A percentile compares a stretch with the other conserved stretches of the same genome.
These are phyloP conservation scores for Urosaurus nigricauda DNA, from an alignment of 2,797 vertebrate species.

Conservation along the genomic window DNA sequence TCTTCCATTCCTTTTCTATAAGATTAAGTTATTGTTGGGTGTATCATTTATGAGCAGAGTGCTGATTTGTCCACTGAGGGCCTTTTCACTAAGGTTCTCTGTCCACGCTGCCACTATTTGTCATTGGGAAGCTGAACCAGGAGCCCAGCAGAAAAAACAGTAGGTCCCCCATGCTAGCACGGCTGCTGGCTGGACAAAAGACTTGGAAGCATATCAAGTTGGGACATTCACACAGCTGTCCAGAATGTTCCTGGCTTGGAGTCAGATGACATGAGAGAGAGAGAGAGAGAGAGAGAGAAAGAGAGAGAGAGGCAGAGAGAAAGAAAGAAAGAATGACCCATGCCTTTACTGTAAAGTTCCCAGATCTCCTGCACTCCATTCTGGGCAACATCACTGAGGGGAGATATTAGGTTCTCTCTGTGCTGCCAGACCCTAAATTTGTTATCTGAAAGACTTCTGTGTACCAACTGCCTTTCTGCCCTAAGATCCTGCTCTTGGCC, in stretches of 20 bases:
- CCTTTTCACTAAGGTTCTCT: background rate
- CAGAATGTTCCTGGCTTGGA: background rate
- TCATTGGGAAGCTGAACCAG: background rate
- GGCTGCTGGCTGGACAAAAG: background rate
- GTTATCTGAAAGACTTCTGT: background rate
- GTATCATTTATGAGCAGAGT: background rate
- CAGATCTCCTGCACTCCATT: background rate
- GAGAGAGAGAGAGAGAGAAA: background rate
- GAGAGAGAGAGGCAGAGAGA: background rate
- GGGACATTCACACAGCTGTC: background rate
- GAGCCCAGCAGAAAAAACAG: background rate
- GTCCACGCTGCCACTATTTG: background rate
- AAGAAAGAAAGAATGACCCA: too few species aligned
- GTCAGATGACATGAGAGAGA: background rate
- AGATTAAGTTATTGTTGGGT: background rate
- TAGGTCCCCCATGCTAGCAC: background rate
- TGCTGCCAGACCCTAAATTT: background rate
- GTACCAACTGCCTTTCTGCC: background rate
- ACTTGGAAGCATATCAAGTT: background rate
- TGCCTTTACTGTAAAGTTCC: background rate
- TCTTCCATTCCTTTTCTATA: background rate
- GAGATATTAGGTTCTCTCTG: accelerated
- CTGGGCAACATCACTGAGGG: background rate
- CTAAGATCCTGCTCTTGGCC: background rate
- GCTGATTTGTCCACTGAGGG: background rate